phyloP scores from a whole-genome alignment of 2,888 invertebrate species.

The Meloe dianella region DNA sequence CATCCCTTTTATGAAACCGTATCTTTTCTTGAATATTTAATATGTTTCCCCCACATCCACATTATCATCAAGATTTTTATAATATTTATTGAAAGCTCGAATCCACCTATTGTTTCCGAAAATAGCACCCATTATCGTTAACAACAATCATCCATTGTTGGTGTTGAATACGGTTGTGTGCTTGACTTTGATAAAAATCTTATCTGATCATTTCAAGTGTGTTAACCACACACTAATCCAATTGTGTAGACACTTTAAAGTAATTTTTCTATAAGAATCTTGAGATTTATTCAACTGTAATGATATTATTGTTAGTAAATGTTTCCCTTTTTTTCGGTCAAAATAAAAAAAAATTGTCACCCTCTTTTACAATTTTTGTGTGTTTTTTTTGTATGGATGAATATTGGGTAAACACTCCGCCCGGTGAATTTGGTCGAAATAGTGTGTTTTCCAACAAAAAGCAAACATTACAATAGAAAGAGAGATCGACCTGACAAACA shows the following conservation, averaged over 20 bases:
- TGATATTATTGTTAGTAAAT: slow-evolving; percentile 44
- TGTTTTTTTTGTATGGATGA: slow-evolving; percentile 26
- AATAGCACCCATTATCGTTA: not conserved
- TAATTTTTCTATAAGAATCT: slow-evolving; percentile 22
- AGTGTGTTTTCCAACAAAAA: slow-evolving; percentile 53
- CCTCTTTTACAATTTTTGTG: slow-evolving; percentile 49
- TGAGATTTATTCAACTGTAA: slow-evolving; percentile 46
- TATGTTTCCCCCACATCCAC: not conserved
- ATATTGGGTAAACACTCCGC: slow-evolving; percentile 57
- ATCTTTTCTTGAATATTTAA: slow-evolving; percentile 31
- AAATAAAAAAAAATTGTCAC: slow-evolving; percentile 32
- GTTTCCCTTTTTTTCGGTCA: slow-evolving; percentile 42
- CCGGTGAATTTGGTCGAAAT: slow-evolving; percentile 53
- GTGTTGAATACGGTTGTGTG: not conserved
- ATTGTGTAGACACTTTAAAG: slow-evolving; percentile 17
- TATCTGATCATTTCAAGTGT: slow-evolving; percentile 22
- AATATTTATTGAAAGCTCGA: not conserved
- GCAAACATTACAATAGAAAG: slow-evolving; percentile 49
- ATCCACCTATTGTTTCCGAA: not conserved
- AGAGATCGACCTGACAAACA: slow-evolving; percentile 26
- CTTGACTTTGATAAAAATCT: slow-evolving; percentile 26
- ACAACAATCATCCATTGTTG: slow-evolving; percentile 4
- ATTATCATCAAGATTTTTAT: not conserved
- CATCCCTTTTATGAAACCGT: not conserved
- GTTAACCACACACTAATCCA: slow-evolving; percentile 17